Evolutionary conservation across 2,797 vertebrate genomes (phyloP), one percentile per base, ranked within the genome.

Genomic region (Urosaurus nigricauda): DNA sequence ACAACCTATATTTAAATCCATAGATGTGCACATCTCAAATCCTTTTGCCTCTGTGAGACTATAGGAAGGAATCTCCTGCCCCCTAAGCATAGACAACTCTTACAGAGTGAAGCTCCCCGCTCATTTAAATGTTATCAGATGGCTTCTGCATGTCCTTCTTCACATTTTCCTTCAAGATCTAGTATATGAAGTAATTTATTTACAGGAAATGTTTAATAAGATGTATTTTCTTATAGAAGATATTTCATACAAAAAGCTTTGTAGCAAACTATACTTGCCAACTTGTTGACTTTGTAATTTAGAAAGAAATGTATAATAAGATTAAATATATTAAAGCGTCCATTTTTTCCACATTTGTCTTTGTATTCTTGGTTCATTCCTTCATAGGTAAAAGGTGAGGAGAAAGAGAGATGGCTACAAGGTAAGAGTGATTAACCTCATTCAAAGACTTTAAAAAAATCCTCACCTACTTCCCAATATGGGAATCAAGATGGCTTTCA

Each of bases 191-290:
- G 90, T 97, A 97, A 97, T 97, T 97, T 97, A 97, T 97, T 97
- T 97, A 97, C 96, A 96, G 96, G 96, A 97, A 97, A 95, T 96
- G 95, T 97, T 96, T 97, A 97, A 96, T 96, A 95, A 97, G 97
- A 96, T 97, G 96, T 97, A 97, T 97, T 97, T 97, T 97, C 96
- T 96, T 97, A 97, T 96, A 97, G 94, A 97, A 89, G 95, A 96
- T 96, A 95, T 97, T 97, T 97, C 96, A 96, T 97, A 97, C 96
- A 97, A 94, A 97, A 97, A 96, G 95, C 97, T 96, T 96, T 96
- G 95, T 96, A 97, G 96, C 95, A 96, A 94, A 97, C 96, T 96
- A 96, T 97, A 97, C 97, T 96, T 97, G 95, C 95, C 43, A 96
- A 94, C 95, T 93, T 95, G 88, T 94, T 96, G 93, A 96, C 94